A percentile compares a stretch with the other conserved stretches of the same genome.
These are phyloP conservation scores for Meteorus sp. DNA, from an alignment of 1,140 invertebrate species.

Conservation along the genomic window DNA sequence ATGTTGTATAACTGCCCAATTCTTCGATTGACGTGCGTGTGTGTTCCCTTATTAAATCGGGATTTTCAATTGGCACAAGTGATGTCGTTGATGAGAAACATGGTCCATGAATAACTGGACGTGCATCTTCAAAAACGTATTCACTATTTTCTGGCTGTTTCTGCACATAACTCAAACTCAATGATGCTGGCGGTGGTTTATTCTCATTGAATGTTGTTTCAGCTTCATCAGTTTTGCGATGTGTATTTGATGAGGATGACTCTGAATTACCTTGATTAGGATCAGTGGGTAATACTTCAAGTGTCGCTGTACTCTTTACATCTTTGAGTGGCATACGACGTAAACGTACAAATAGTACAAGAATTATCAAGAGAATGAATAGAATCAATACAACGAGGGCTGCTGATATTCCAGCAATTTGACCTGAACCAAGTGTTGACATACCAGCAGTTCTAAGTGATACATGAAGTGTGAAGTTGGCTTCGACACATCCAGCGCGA, in stretches of 20 bases:
- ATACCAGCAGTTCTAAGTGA: slow-evolving; percentile 75
- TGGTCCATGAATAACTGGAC: slow-evolving; percentile 43
- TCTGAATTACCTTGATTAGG: slow-evolving; percentile 52
- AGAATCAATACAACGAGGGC: slow-evolving; percentile 79
- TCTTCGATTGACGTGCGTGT: slow-evolving; percentile 57
- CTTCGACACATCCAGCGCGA: slow-evolving; percentile 86
- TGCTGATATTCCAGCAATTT: slow-evolving; percentile 83
- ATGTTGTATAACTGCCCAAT: slow-evolving; percentile 35
- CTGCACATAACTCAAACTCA: slow-evolving; percentile 46
- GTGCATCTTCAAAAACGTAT: slow-evolving; percentile 41
- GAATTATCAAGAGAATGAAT: slow-evolving; percentile 72
- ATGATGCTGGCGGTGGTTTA: slow-evolving; percentile 43
- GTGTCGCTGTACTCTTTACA: slow-evolving; percentile 72
- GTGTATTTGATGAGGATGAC: slow-evolving; percentile 40
- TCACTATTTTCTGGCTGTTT: slow-evolving; percentile 42
- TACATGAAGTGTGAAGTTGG: slow-evolving; percentile 86
- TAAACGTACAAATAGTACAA: slow-evolving; percentile 72
- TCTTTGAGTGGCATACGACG: slow-evolving; percentile 71
- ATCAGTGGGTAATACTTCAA: slow-evolving; percentile 71
- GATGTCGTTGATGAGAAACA: slow-evolving; percentile 71
- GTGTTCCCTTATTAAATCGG: slow-evolving; percentile 81
- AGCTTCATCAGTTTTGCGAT: slow-evolving; percentile 47
- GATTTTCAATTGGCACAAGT: slow-evolving; percentile 71
- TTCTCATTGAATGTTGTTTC: slow-evolving; percentile 44
- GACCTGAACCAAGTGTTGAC: slow-evolving; percentile 77